phyloP scores from a whole-genome alignment of 2,797 vertebrate genomes.

The Lithobates sylvaticus region DNA sequence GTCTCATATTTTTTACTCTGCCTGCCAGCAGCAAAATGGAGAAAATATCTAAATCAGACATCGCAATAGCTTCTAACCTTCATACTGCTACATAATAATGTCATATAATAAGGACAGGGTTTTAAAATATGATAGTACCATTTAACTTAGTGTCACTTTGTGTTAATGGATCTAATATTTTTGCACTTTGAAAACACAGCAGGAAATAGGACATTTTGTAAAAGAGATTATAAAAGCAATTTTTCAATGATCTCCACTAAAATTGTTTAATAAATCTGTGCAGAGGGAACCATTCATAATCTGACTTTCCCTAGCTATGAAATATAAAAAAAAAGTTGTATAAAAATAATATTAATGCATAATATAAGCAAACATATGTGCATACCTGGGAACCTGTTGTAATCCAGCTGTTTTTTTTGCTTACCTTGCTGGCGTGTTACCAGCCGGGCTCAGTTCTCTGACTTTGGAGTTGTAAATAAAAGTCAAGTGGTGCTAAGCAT shows the following conservation, averaged over 20 bases:
- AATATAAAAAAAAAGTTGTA: background rate
- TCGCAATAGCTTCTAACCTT: slow-evolving; percentile 4
- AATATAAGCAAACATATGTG: too few relatives aligned
- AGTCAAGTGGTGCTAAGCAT: too few relatives aligned
- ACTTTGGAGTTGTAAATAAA: too few relatives aligned
- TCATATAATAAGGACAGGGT: slow-evolving; percentile 14
- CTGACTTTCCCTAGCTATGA: background rate
- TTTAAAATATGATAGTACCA: slow-evolving; percentile 20
- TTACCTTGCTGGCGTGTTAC: too few relatives aligned
- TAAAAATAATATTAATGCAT: background rate
- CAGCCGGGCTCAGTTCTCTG: too few relatives aligned
- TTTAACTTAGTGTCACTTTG: slow-evolving; percentile 35
- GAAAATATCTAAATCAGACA: slow-evolving; percentile 23
- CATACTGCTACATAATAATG: slow-evolving; percentile 1
- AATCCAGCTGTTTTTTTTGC: too few relatives aligned
- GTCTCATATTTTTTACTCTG: slow-evolving; percentile 11
- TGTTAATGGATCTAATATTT: slow-evolving; percentile 43
- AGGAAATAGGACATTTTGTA: slow-evolving; percentile 18
- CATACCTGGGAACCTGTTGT: too few relatives aligned
- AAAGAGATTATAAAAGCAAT: slow-evolving; percentile 31
- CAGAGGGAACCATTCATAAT: background rate
- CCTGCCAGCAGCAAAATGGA: background rate
- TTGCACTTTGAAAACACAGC: slow-evolving; percentile 21
- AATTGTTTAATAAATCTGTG: slow-evolving; percentile 6
- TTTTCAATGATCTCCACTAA: background rate